These are phyloP conservation scores for Crioceris asparagi DNA, from an alignment of 2,888 invertebrate species.

Conservation along the genomic window DNA sequence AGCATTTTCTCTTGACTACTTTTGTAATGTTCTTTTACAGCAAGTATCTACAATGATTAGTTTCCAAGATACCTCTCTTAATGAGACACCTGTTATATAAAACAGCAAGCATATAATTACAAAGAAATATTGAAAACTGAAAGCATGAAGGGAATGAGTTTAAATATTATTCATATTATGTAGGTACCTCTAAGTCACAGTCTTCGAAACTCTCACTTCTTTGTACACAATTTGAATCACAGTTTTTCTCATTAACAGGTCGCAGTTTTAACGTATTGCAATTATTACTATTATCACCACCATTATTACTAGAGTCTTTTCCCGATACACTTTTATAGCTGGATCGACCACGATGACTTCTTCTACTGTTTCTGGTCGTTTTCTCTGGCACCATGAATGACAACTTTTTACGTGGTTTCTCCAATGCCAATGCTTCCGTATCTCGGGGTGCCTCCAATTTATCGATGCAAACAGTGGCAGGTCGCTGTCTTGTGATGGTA, in stretches of 20 bases:
- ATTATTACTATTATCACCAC: not conserved
- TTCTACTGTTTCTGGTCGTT: constrained; percentile 6
- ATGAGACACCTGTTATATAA: too few relatives aligned
- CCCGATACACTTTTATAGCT: not conserved
- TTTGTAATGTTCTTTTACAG: too few relatives aligned
- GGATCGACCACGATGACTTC: constrained; percentile 7
- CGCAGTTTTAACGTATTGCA: too few relatives aligned
- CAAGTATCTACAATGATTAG: too few relatives aligned
- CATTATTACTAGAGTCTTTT: not conserved
- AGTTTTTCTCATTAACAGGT: constrained; percentile 15
- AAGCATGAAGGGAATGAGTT: too few relatives aligned
- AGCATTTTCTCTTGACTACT: too few relatives aligned
- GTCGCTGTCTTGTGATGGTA: constrained; percentile 25
- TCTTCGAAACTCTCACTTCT: constrained; percentile 43
- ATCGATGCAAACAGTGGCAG: constrained; percentile 33
- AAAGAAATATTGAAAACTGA: too few relatives aligned
- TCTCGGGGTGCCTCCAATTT: constrained; percentile 33
- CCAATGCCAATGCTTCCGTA: constrained; percentile 40
- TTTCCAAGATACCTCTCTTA: too few relatives aligned
- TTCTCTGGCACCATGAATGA: constrained; percentile 82
- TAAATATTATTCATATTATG: too few relatives aligned
- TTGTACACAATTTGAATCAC: constrained; percentile 16
- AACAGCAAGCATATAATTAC: too few relatives aligned
- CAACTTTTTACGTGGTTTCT: constrained; percentile 70
- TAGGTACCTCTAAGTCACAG: constrained; percentile 51